Base-by-base conservation (phyloP, 2,888 invertebrate species). In the Tholera decimalis region DNA sequence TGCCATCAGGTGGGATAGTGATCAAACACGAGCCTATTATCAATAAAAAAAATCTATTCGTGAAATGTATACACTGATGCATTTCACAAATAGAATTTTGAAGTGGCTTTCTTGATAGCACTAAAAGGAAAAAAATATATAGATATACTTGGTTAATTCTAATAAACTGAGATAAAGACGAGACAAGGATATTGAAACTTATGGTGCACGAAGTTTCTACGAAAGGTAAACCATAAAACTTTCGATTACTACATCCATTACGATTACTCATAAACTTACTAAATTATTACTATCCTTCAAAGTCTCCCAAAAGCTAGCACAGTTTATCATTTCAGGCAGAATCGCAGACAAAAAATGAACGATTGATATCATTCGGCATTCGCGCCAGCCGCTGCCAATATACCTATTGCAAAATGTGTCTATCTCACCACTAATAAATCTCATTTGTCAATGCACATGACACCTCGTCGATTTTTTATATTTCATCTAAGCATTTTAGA, bases 381-480 rank as follows among this genome's bases (percentile, higher is more conserved):
- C 58, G 28, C 64, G 35, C 62, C 67, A 68, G 61, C 59, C 49
- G 44, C 62, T 70, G 56, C 58, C 67, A 50, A 78, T 76, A 72
- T 62, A n/a, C n/a, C n/a, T n/a, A 76, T 67, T 54, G 70, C 60
- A 26, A 61, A 74, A 82, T 77, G 71, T 83, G 71, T 74, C 65
- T 78, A 73, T 83, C 74, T 67, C 73, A 61, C 54, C 68, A 69
- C 72, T 73, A 82, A 81, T 77, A 81, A 54, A 79, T 69, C 39
- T 65, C 74, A 83, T 83, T 82, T 82, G 70, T 82, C 83, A 82
- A 71, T 50, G 70, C 65, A 44, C 22, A 50, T 68, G 61, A 73
- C 61, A 69, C 51, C 51, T 76, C n/a, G 43, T 56, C 59, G 51
- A 61, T 67, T 70, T 58, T 60, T 50, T 49, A 65, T 60, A 66